These are phyloP conservation scores for Argyrosomus regius DNA, from an alignment of 2,797 vertebrate genomes.

Conservation along the genomic window DNA sequence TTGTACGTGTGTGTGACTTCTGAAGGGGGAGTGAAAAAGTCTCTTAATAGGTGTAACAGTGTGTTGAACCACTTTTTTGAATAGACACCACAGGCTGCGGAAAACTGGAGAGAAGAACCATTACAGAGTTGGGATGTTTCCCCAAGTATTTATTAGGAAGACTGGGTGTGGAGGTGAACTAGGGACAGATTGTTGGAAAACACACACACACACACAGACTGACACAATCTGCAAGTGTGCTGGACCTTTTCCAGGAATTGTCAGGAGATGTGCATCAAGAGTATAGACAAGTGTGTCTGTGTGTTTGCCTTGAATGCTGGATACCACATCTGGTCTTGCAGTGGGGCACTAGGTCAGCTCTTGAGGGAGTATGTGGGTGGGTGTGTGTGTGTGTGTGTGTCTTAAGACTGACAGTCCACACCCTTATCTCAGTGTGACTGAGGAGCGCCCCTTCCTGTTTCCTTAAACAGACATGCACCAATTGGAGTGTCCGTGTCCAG, in stretches of 20 bases:
- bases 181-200: conserved; percentile 63
- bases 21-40: conserved; percentile 16
- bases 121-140: conserved; percentile 51
- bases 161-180: conserved; percentile 70
- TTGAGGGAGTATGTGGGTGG: conserved; percentile 45
- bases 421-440: conserved; percentile 75
- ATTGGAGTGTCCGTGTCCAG: conserved; percentile 62
- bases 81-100: conserved; percentile 28
- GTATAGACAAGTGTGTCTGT: conserved; percentile 27
- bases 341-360: conserved; percentile 69
- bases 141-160: conserved; percentile 54
- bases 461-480: conserved; percentile 73
- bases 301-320: conserved; percentile 21
- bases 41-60: conserved; percentile 15
- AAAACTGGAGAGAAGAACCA: conserved; percentile 44
- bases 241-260: conserved; percentile 46
- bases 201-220: conserved; percentile 15
- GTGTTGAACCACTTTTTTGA: conserved; percentile 33
- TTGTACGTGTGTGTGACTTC: neutral
- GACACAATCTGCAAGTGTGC: conserved; percentile 29
- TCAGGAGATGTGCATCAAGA: conserved; percentile 52
- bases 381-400: conserved; percentile 41
- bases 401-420: conserved; percentile 59
- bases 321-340: conserved; percentile 76
- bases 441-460: conserved; percentile 82